These are phyloP conservation scores for Agrochola litura DNA, from an alignment of 2,888 invertebrate genomes.

Conservation along the genomic window DNA sequence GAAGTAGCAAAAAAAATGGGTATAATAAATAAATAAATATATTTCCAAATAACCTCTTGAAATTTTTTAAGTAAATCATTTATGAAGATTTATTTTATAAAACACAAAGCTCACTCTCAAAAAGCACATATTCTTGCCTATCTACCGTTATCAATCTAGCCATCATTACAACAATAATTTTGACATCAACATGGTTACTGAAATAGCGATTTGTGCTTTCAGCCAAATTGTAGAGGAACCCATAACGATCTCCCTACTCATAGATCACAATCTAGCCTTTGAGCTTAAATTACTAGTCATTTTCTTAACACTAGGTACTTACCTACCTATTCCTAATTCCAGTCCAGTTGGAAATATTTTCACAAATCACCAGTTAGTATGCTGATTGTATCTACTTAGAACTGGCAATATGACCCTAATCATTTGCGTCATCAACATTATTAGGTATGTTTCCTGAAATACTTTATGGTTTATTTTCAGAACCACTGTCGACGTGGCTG, in stretches of 20 bases:
- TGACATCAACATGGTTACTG: background rate
- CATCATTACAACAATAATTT: background rate
- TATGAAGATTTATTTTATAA: too few relatives aligned
- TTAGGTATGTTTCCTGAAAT: constrained; percentile 3
- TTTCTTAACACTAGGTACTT: constrained; percentile 20
- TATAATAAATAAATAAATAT: too few relatives aligned
- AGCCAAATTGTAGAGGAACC: constrained; percentile 40
- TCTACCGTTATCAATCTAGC: too few relatives aligned
- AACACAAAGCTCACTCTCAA: too few relatives aligned
- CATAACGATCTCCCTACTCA: constrained; percentile 23
- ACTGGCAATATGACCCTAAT: background rate
- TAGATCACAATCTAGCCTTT: constrained; percentile 45
- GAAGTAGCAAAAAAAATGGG: too few relatives aligned
- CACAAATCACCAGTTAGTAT: constrained; percentile 28
- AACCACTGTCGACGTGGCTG: too few relatives aligned
- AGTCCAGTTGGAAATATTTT: constrained; percentile 16
- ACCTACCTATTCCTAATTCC: constrained; percentile 1
- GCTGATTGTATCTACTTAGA: background rate
- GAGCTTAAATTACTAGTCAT: constrained; percentile 43
- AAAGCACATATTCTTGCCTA: too few relatives aligned
- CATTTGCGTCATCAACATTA: constrained; percentile 8
- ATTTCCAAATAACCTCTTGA: too few relatives aligned
- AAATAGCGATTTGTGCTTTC: constrained; percentile 8
- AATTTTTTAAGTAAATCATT: too few relatives aligned
- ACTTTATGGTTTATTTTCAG: constrained; percentile 4